A percentile compares a stretch with the other conserved stretches of the same genome.
phyloP scores from a whole-genome alignment of 1,140 invertebrate genomes.

The Lepidotrigona ventralis region DNA sequence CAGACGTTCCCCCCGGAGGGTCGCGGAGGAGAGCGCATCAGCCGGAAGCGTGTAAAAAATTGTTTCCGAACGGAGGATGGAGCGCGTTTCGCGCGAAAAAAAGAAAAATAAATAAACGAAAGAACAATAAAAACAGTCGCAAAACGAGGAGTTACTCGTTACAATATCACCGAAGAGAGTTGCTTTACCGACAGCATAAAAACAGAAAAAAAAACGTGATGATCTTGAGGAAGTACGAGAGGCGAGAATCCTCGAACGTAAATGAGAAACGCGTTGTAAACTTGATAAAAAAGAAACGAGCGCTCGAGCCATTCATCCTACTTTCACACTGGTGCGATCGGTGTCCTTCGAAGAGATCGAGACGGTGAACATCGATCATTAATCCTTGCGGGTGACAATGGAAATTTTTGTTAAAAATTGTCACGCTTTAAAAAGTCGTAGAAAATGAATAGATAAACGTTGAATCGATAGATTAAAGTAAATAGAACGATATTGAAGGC shows the following conservation, averaged over 20 bases:
- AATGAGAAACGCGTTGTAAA: background rate
- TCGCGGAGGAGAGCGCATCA: background rate
- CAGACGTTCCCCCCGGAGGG: conserved; percentile 9
- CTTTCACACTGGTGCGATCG: background rate
- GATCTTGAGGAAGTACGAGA: background rate
- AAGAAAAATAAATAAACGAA: background rate
- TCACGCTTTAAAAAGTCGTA: no score
- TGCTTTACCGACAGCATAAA: background rate
- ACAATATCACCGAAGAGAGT: background rate
- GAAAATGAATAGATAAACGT: no score
- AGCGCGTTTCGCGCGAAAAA: background rate
- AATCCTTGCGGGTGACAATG: no score
- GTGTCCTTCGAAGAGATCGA: background rate
- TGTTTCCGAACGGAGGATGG: background rate
- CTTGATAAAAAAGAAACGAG: conserved; percentile 4
- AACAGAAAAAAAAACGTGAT: background rate
- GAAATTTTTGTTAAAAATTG: no score
- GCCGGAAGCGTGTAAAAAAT: background rate
- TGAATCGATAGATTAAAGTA: no score
- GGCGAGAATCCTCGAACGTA: conserved; percentile 1
- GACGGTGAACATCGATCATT: background rate
- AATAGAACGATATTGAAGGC: no score
- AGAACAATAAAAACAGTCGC: background rate
- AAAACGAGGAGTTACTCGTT: background rate
- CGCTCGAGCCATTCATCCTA: background rate